Base-by-base conservation (phyloP, 2,113 vertebrate genomes). In the Struthio camelus region DNA sequence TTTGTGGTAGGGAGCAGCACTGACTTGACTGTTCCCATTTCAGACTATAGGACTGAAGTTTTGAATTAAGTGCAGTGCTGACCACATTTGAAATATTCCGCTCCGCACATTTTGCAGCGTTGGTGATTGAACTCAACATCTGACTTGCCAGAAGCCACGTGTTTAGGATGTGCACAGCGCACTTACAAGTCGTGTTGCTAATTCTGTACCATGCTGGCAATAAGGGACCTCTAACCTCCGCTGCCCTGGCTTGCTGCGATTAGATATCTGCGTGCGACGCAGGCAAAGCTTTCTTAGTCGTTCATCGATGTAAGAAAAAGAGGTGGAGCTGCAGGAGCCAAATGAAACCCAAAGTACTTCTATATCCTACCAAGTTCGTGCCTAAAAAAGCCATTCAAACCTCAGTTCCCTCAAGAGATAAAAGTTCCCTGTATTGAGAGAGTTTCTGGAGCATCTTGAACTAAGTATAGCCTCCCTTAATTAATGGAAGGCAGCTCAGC, bases 241-340 rank as follows among this genome's bases (percentile, higher is more conserved):
- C 69, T 85, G 73, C 89, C 85, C 80, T 44, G 38, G 77, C 7
- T 0, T 48, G 30, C 3, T 0, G 77, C 11, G 83, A 42, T 81
- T 17, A 72, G 34, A 40, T 32, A 18, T 22, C 28, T 3, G 87
- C 10, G 53, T 83, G 62, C 24, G 69, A 38, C 77, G 64, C 86
- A 17, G 46, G 17, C 59, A 56, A 80, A 59, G 61, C 73, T 81
- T 46, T 15, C 81, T 20, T 2, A 44, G 90, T 42, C 82, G 7
- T 27, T 75, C 90, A 14, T 64, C 7, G 7, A 12, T 78, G 64
- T 19, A 30, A 59, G 80, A 24, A 56, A 80, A 80, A 95, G 79
- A 91, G 82, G 59, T 87, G 72, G n/a, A 95, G 80, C 82, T 76
- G 72, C 90, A 92, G 82, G 88, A 95, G 80, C 72, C 73, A 32